Percentiles rank a stretch among this genome's conserved stretches.
Evolutionary conservation across 2,797 vertebrate species (phyloP).

Genomic region (Hyperoplus lanceolatus): DNA sequence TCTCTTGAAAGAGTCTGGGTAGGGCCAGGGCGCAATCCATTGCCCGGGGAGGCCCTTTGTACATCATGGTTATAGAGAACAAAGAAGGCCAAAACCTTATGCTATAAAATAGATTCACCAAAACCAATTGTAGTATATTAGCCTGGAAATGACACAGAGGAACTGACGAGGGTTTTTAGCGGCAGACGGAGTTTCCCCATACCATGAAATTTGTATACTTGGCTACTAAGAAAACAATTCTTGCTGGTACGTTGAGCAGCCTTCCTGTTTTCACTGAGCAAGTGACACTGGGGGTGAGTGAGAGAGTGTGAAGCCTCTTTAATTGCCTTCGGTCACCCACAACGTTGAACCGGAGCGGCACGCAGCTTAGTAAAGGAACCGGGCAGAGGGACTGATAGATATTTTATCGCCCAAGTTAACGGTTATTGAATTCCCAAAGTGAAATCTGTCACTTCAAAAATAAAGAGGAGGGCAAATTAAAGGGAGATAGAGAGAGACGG

Average conservation of each 20-base stretch:
- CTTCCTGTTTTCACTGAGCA: slow-evolving; percentile 73
- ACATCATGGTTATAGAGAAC: slow-evolving; percentile 79
- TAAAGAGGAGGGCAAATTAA: slow-evolving; percentile 90
- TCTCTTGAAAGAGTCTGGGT: slow-evolving; percentile 60
- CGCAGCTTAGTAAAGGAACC: slow-evolving; percentile 89
- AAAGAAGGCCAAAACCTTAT: slow-evolving; percentile 77
- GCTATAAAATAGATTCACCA: slow-evolving; percentile 85
- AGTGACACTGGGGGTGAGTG: slow-evolving; percentile 70
- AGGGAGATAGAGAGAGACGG: slow-evolving; percentile 87
- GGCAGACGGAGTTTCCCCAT: slow-evolving; percentile 81
- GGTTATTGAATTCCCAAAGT: slow-evolving; percentile 98
- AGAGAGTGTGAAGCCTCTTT: slow-evolving; percentile 83
- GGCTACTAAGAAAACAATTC: slow-evolving; percentile 87
- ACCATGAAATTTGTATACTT: slow-evolving; percentile 88
- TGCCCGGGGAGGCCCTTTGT: slow-evolving; percentile 64
- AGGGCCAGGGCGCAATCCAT: slow-evolving; percentile 51
- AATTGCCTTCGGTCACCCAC: slow-evolving; percentile 91
- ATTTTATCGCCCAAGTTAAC: slow-evolving; percentile 97
- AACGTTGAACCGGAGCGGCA: slow-evolving; percentile 89
- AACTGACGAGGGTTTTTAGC: slow-evolving; percentile 78
- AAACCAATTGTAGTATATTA: slow-evolving; percentile 89
- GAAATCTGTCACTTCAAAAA: slow-evolving; percentile 96
- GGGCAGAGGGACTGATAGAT: slow-evolving; percentile 88
- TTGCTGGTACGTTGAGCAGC: slow-evolving; percentile 84
- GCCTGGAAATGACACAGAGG: slow-evolving; percentile 80